A percentile compares a stretch with the other conserved stretches of the same genome.
These are phyloP conservation scores for Pantala flavescens DNA, from an alignment of 1,140 invertebrate genomes.

Conservation along the genomic window DNA sequence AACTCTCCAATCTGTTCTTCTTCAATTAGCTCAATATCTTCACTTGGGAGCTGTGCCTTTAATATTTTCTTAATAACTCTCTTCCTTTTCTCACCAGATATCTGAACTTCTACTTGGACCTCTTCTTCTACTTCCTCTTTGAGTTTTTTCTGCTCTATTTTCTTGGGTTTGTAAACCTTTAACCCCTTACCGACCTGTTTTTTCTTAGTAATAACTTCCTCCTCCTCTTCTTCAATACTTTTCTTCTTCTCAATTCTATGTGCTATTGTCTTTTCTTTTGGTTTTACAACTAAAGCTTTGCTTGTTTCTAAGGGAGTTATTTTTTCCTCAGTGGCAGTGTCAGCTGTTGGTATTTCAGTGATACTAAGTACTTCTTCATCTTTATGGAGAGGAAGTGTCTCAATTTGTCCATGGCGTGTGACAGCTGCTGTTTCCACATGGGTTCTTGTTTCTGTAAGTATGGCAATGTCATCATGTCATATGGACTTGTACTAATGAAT, in stretches of 20 bases:
- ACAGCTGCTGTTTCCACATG: neutral
- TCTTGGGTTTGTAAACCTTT: slow-evolving; percentile 29
- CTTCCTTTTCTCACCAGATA: slow-evolving; percentile 26
- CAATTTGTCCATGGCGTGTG: neutral
- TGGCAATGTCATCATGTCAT: slow-evolving; percentile 27
- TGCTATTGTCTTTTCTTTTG: slow-evolving; percentile 31
- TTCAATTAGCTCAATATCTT: slow-evolving; percentile 32
- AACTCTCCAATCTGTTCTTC: slow-evolving; percentile 30
- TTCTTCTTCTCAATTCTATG: slow-evolving; percentile 21
- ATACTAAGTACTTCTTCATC: slow-evolving; percentile 31
- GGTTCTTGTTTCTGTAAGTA: slow-evolving; percentile 37
- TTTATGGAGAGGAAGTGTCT: neutral
- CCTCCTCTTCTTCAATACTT: slow-evolving; percentile 22
- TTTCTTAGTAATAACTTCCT: slow-evolving; percentile 22
- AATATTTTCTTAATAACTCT: slow-evolving; percentile 29
- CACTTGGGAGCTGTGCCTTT: slow-evolving; percentile 26
- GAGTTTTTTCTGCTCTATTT: slow-evolving; percentile 29
- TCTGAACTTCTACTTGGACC: slow-evolving; percentile 19
- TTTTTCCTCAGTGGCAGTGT: slow-evolving; percentile 18
- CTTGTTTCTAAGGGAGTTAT: slow-evolving; percentile 13
- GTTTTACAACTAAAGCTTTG: slow-evolving; percentile 35
- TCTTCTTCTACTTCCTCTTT: slow-evolving; percentile 35
- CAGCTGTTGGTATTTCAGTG: slow-evolving; percentile 30
- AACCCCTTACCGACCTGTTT: slow-evolving; percentile 25
- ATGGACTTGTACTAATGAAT: neutral